Evolutionary conservation across 2,888 invertebrate genomes (phyloP), one percentile per base, ranked within the genome.

Genomic region (Gisinianus flammeolus): DNA sequence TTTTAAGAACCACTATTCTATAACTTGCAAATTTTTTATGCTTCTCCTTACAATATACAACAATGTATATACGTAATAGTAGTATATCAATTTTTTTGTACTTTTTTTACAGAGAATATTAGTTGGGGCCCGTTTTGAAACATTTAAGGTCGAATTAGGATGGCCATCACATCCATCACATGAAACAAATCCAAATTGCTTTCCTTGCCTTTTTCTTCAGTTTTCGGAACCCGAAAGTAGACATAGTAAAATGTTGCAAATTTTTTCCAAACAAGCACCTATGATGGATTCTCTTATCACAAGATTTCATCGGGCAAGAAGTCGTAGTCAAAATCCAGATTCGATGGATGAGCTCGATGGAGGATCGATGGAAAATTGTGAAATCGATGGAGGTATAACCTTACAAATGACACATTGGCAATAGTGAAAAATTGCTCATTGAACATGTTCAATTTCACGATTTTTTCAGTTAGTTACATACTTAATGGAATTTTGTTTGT

Each of bases 141-240:
- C 97, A 85, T 88, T 97, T 82, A 95, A 94, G 22, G 97, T 97
- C 96, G 96, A 96, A 87, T 93, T 93, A 87, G 95, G 95, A 0
- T 92, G 95, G 85, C 93, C 94, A 0, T 93, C 94, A 0, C 93
- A 94, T 85, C 93, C 94, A 0, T 93, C 94, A 0, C 93, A 94
- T 85, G 92, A 92, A 85, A 93, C 94, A 86, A 89, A 89, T 85
- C 90, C 91, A 24, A 94, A 96, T 86, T 94, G 95, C 86, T 89
- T 96, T 83, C 96, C 97, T 10, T 97, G 96, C 87, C 90, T 98
- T 81, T 96, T 97, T 88, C 88, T 98, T 24, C 97, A 97, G 88
- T 96, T 96, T 87, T 91, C 92, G 88, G 91, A 93, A 0, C 91
- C 93, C 0, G 93, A 94, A 86, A 93, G 93, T 84, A 92, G 93